Base-by-base conservation (phyloP, 2,113 vertebrate species). In the Syrmaticus mikado region DNA sequence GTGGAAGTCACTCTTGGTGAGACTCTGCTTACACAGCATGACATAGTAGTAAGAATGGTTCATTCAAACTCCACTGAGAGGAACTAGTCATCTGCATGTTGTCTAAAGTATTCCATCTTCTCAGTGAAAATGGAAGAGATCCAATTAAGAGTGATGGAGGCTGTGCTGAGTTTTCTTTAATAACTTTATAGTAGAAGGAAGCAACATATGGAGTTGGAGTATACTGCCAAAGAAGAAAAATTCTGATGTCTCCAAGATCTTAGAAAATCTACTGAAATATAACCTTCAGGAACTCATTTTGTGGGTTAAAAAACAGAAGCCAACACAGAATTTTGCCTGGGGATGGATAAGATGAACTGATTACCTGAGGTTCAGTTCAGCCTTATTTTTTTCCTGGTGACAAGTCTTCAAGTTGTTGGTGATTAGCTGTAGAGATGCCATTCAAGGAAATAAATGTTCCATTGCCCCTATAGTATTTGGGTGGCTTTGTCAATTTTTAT, bases 41-140 rank as follows among this genome's bases (percentile, higher is more conserved):
- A 94, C 72, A 43, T 84, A 75, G 41, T 65, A 45, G 58, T 45
- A 76, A 87, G 77, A 40, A n/a, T 0, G 3, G 70, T 46, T 94
- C 65, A 74, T 91, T 91, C 52, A 72, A 88, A 61, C 21, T 67
- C 89, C 34, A n/a, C 5, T 74, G 95, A 82, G 85, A 89, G 50
- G 36, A 85, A 55, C 21, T 66, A 60, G 79, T 66, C 45, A 80
- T 55, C 30, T 88, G 64, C 61, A 20, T 9, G 43, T 89, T 53
- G 87, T 78, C 48, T 77, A 19, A 81, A 85, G 52, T 55, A 53
- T 50, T 45, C 64, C 70, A 30, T 36, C 64, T 89, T 89, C 60
- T 61, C 38, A 46, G 18, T n/a, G 34, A 67, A 85, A 91, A 65
- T 83, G 67, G 64, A 83, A 87, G 34, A 13, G 68, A 81, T 87